phyloP scores from a whole-genome alignment of 2,113 vertebrate species.

The Cyphomyrus discorhynchus region DNA sequence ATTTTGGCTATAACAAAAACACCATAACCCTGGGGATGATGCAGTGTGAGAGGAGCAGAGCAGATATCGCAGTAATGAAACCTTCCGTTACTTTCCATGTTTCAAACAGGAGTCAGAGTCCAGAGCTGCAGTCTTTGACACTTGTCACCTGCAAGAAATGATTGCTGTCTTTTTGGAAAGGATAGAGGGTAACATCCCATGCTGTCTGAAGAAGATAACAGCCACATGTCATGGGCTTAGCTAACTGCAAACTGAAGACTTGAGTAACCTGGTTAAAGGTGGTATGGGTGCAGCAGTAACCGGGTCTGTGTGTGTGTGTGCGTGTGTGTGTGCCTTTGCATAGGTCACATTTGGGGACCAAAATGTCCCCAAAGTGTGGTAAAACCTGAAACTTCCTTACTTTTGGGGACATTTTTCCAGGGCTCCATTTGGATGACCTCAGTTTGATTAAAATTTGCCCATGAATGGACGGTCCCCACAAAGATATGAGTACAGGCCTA shows the following conservation, averaged over 20 bases:
- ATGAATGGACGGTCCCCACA: too few species aligned
- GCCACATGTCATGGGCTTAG: conserved; percentile 34
- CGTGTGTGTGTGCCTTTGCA: not conserved
- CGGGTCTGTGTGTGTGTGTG: not conserved
- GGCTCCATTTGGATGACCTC: too few species aligned
- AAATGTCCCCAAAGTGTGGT: too few species aligned
- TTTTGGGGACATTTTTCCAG: too few species aligned
- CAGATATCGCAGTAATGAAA: not conserved
- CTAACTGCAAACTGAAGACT: conserved; percentile 32
- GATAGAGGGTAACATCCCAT: conserved; percentile 36
- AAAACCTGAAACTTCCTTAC: too few species aligned
- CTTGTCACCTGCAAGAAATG: conserved; percentile 40
- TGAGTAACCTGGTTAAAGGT: conserved; percentile 31
- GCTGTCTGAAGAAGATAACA: conserved; percentile 41
- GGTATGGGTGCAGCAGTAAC: not conserved
- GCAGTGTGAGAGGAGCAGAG: not conserved
- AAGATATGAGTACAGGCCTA: too few species aligned
- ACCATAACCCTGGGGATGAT: not conserved
- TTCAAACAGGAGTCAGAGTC: not conserved
- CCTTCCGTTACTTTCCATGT: not conserved
- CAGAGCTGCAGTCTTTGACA: conserved; percentile 20
- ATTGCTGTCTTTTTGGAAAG: conserved; percentile 35
- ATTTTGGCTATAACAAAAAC: not conserved
- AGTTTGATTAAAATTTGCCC: too few species aligned
- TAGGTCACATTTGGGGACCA: too few species aligned